A percentile compares a stretch with the other conserved stretches of the same genome.
phyloP scores from a whole-genome alignment of 2,113 vertebrate genomes.

The Panthera tigris region DNA sequence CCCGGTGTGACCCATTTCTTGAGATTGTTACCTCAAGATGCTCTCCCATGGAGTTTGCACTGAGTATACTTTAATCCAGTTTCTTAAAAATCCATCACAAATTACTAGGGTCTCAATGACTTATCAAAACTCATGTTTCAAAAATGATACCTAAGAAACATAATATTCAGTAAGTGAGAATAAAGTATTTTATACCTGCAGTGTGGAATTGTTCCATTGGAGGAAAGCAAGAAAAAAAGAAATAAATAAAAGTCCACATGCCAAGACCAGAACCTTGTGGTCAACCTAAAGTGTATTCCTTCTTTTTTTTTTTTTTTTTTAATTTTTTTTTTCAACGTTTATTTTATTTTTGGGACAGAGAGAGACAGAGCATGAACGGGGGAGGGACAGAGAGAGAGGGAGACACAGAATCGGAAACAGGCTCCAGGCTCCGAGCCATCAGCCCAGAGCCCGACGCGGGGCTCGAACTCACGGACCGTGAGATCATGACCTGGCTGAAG shows the following conservation, averaged over 20 bases:
- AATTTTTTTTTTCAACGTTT: too few species aligned
- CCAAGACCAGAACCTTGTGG: neutral
- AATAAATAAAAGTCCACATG: neutral
- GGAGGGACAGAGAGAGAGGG: too few species aligned
- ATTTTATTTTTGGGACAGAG: too few species aligned
- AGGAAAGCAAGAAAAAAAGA: neutral
- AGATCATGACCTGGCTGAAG: too few species aligned
- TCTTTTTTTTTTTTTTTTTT: too few species aligned
- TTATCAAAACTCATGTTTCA: slow-evolving; percentile 73
- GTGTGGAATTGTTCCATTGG: slow-evolving; percentile 2
- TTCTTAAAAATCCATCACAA: slow-evolving; percentile 63
- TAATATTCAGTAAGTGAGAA: slow-evolving; percentile 68
- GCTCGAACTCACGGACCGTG: too few species aligned
- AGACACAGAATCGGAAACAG: too few species aligned
- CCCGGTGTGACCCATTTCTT: slow-evolving; percentile 76
- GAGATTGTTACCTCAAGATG: slow-evolving; percentile 70
- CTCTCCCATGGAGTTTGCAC: slow-evolving; percentile 68
- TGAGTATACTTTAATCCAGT: slow-evolving; percentile 72
- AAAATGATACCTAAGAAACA: slow-evolving; percentile 35
- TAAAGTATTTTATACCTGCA: slow-evolving; percentile 52
- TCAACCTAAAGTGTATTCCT: neutral
- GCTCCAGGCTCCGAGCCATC: too few species aligned
- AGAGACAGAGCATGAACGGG: too few species aligned
- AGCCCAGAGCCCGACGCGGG: too few species aligned
- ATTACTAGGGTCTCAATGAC: slow-evolving; percentile 64